Conservation (phyloP, 2,113 vertebrate genomes). For the Panthera tigris region DNA sequence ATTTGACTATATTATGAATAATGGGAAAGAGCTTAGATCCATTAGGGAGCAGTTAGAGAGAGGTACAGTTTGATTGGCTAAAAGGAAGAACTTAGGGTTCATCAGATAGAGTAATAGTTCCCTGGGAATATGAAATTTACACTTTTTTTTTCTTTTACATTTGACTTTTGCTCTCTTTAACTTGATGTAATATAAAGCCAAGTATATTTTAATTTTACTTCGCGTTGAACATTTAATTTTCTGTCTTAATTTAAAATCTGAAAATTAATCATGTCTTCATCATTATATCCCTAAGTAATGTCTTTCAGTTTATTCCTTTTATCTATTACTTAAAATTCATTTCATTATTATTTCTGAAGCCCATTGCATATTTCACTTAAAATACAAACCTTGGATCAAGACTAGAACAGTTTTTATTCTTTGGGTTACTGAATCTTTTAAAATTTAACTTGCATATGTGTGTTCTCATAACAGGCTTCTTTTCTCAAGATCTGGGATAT, state of each 20-base stretch:
- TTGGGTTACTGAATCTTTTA: not conserved
- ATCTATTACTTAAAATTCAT: not conserved
- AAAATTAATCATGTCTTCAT: not conserved
- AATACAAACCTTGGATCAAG: not conserved
- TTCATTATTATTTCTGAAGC: not conserved
- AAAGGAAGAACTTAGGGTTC: not conserved
- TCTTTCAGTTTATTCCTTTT: not conserved
- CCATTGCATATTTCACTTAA: not conserved
- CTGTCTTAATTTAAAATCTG: conserved; percentile 15
- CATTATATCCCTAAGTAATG: not conserved
- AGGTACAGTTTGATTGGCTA: not conserved
- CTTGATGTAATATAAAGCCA: not conserved
- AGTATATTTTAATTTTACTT: not conserved
- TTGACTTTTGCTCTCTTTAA: conserved; percentile 5
- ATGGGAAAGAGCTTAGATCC: not conserved
- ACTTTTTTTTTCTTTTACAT: not conserved
- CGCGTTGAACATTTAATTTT: not conserved
- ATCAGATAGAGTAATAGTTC: not conserved
- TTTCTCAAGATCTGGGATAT: not conserved
- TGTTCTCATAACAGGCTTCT: not conserved
- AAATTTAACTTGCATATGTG: not conserved
- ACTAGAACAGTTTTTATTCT: not conserved
- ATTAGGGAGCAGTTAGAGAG: not conserved
- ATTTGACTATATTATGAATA: not conserved
- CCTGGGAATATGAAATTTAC: not conserved